Base-by-base conservation (phyloP, 2,888 invertebrate genomes). In the Cerastis rubricosa region DNA sequence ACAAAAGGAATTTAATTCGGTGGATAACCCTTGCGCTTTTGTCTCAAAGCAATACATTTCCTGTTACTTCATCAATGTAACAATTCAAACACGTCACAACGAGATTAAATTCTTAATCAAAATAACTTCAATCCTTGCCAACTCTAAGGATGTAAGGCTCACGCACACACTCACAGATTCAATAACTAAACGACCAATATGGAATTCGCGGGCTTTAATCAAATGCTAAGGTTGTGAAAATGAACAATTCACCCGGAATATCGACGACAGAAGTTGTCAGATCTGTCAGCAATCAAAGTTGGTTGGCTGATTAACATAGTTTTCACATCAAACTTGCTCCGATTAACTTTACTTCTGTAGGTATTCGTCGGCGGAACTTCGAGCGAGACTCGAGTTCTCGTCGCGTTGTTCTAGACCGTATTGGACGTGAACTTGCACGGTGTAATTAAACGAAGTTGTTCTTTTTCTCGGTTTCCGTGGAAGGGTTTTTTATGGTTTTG, bases 271-370 rank as follows among this genome's bases (percentile, higher is more conserved):
- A 87, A 89, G 78, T 88, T 87, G 87, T 88, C 86, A 83, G 87
- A 88, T 81, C 84, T 87, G 84, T 88, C 89, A 83, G 89, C 86
- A 90, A 90, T 90, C 90, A 90, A 89, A 89, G 88, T 86, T 84
- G 80, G 85, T 71, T 79, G 86, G 77, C 84, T 90, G 89, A 90
- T 90, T 90, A 90, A 88, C 90, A 90, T 90, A 90, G 90, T 90
- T 90, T 90, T 86, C 89, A 81, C 88, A 89, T 89, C 88, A 87
- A 87, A 88, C 84, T 87, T 87, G 71, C 79, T 84, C 82, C 78
- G 81, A 85, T 85, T 84, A 86, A 90, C 88, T 85, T 84, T 85
- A 90, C 88, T 90, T 86, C 80, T 81, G 84, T 88, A 90, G 88
- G 88, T 89, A 89, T 90, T 87, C 84, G 80, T 76, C 25, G 69